Evolutionary conservation across 2,797 vertebrate species (phyloP), one percentile per base, ranked within the genome.

Genomic region (Pelobates cultripes): DNA sequence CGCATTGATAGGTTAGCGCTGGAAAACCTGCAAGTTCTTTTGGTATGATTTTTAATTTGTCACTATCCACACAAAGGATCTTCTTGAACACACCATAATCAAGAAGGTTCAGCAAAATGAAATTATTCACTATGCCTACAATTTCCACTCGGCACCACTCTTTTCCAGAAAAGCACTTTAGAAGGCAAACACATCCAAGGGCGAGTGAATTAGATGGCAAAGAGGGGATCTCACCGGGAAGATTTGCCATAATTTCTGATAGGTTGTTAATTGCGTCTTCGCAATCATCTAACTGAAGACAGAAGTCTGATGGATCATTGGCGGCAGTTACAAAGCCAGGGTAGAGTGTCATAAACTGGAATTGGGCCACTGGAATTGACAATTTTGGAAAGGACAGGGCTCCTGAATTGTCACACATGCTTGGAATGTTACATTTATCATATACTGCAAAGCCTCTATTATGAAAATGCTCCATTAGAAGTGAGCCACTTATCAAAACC

Each of bases 71-170:
- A 0, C 81, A 91, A 3, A 88, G 85, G 15, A 97, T 57, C 14
- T 70, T 73, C 53, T 87, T 84, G 47, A 85, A 89, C 85, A 93
- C 90, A 1, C 96, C 96, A 28, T 95, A 94, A 89, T 98, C 97
- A 71, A 96, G 89, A 17, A 96, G 90, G 3, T 67, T 85, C 69
- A 97, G 84, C 74, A 90, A 76, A 86, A 94, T 86, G 7, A 85
- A 88, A 2, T 83, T 80, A 75, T 77, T 60, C 64, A 90, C 91
- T 0, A 88, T 83, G 28, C 92, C 75, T 14, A 85, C 80, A 0
- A 98, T 91, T 89, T 97, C 94, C 9, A 90, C 92, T 86, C 96
- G 93, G 85, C 94, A 95, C 96, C 95, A 97, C 68, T 92, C 91
- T n/a, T 87, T 87, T 82, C 90, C 92, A 3, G 76, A 82, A 43